Base-by-base conservation (phyloP, 1,140 invertebrate genomes). In the Lerema accius region DNA sequence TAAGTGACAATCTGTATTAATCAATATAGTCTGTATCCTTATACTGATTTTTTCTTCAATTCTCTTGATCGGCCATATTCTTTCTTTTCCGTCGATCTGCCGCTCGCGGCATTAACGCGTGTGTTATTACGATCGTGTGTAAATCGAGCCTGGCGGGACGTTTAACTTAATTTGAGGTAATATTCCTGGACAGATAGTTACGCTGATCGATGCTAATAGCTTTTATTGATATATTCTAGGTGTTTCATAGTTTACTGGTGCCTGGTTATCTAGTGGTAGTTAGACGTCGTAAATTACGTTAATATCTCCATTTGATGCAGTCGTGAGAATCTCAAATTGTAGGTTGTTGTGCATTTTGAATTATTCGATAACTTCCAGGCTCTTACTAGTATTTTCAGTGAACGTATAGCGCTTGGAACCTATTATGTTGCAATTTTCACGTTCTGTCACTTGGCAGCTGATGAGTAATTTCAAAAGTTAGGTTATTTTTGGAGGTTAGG, bases 171-270 rank as follows among this genome's bases (percentile, higher is more conserved):
- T 86, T 84, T 74, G 66, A 77, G 63, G 73, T 78, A 83, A 84
- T 82, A 75, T 73, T 72, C 69, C 70, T 62, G 73, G 73, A 84
- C 80, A 82, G 78, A 82, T 84, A 80, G 73, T 84, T 84, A 86
- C 67, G 43, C 72, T 82, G 85, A 86, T 88, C 79, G 82, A 86
- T 86, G 80, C 62, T 88, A 88, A 88, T 88, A 76, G 80, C 79
- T 78, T 86, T 88, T 88, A 88, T 88, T 88, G 85, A 86, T 88
- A 88, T 84, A 88, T 76, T 58, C 73, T 79, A 82, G 76, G 55
- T 80, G 76, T 83, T 87, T 23, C 19, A 84, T 87, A 84, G 78
- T 76, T 76, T 74, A 79, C 69, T 78, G 65, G 69, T 59, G 64
- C 51, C 55, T 45, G 32, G 40, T 68, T 63, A 65, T 68, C 59